Evolutionary conservation across 2,888 invertebrate species (phyloP), one percentile per base, ranked within the genome.

Genomic region (Morpho achilles): DNA sequence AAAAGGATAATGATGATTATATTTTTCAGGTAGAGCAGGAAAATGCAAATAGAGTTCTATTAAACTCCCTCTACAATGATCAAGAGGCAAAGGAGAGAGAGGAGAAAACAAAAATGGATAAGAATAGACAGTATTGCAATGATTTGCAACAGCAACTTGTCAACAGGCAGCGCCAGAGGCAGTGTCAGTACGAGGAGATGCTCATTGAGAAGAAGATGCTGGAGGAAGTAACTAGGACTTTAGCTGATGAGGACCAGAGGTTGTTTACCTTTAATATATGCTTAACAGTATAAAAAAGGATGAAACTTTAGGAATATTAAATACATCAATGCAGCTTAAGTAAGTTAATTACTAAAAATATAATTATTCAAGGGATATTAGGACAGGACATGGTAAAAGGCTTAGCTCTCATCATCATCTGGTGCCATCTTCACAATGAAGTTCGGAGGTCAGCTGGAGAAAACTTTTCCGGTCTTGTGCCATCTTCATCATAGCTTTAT

Each of bases 221-320:
- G 6, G 93, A 94, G 67, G 93, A 93, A 45, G 84, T 94, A 41
- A 84, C 92, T 65, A 84, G 88, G 67, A 86, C 91, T n/a, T 86
- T 94, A 0, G 87, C 92, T 42, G 92, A 93, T 73, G 94, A 94
- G 73, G 93, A 94, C 70, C 84, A 91, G 68, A 86, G 88, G 92
- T 92, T 8, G 8, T 39, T 54, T 40, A 45, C 45, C 9, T 10
- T 16, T 45, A 47, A n/a, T 49, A 16, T 41, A 39, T 58, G 8
- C 46, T 10, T 40, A 8, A 23, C 1, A 32, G 3, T 32, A 16
- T 32, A 32, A 32, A 32, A 32, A 32, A 32, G 32, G 32, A 32
- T 3, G 5, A 32, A 5, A 32, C 32, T 32, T 32, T 32, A 32
- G 3, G 32, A 32, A 32, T 32, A 32, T 32, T 32, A 32, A 32